Conservation (phyloP, 2,113 vertebrate species). For the Sceloporus undulatus region DNA sequence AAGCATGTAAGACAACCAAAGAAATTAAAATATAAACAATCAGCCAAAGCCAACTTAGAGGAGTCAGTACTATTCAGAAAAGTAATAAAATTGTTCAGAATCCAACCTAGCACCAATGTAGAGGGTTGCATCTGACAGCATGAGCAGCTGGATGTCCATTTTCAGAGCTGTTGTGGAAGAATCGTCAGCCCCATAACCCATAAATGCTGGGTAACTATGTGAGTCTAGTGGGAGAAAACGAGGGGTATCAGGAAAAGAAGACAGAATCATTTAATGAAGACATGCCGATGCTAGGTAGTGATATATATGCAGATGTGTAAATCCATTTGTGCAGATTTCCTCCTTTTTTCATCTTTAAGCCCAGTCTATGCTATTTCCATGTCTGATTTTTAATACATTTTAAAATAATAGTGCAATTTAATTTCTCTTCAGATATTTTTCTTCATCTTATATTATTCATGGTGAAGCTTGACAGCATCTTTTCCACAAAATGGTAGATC, state of each 20-base stretch:
- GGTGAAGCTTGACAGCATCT: too few species aligned
- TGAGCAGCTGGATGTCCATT: not conserved
- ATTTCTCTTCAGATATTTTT: too few species aligned
- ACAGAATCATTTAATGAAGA: too few species aligned
- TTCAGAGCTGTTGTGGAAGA: rapidly evolving
- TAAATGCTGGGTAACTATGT: not conserved
- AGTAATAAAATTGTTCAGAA: not conserved
- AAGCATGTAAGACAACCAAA: not conserved
- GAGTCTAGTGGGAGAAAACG: not conserved
- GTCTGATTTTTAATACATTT: too few species aligned
- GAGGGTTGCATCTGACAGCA: not conserved
- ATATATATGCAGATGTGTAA: too few species aligned
- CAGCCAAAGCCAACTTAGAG: not conserved
- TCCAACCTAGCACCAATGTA: not conserved
- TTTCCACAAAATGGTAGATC: too few species aligned
- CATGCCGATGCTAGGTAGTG: too few species aligned
- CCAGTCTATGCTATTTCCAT: too few species aligned
- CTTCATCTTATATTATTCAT: too few species aligned
- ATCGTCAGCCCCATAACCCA: rapidly evolving
- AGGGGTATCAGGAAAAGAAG: not conserved
- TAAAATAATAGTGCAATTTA: too few species aligned
- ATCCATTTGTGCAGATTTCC: too few species aligned
- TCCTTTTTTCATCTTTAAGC: too few species aligned
- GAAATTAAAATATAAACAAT: not conserved
- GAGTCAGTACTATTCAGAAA: not conserved